Evolutionary conservation across 2,797 vertebrate species (phyloP).

Genomic region (Gymnoscopelus microlampas): DNA sequence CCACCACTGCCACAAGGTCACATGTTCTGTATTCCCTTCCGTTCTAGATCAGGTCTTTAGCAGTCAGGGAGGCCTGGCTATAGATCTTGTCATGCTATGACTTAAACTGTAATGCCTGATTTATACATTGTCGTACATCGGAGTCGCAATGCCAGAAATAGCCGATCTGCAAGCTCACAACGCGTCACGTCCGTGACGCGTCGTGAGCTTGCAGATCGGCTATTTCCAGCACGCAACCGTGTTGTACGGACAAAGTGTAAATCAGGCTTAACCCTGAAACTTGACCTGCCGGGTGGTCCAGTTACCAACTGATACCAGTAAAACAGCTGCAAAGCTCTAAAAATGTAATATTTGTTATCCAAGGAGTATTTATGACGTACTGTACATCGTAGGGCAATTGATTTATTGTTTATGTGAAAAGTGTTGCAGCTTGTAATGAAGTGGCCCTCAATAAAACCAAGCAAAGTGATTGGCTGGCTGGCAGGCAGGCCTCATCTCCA

Average conservation of each 20-base stretch:
- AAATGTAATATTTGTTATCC: too few relatives aligned
- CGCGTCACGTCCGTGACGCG: too few relatives aligned
- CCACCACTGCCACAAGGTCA: constrained; percentile 51
- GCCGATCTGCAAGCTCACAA: too few relatives aligned
- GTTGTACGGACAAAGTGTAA: too few relatives aligned
- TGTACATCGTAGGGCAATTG: constrained; percentile 28
- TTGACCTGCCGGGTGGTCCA: too few relatives aligned
- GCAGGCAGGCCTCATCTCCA: constrained; percentile 26
- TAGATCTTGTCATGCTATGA: background rate
- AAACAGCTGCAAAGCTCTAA: too few relatives aligned
- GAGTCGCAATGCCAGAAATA: too few relatives aligned
- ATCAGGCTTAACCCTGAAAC: background rate
- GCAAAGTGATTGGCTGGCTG: constrained; percentile 52
- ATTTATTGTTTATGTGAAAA: constrained; percentile 63
- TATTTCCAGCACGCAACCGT: too few relatives aligned
- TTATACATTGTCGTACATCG: too few relatives aligned
- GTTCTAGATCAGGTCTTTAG: constrained; percentile 21
- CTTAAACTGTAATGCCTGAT: background rate
- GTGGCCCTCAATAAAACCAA: constrained; percentile 3
- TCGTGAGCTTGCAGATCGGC: too few relatives aligned
- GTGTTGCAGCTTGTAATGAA: constrained; percentile 46
- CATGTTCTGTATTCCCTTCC: constrained; percentile 56
- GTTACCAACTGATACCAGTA: too few relatives aligned
- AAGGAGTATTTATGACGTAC: constrained; percentile 5
- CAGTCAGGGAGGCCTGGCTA: background rate